Evolutionary conservation across 2,888 invertebrate genomes (phyloP).

Genomic region (Ophioninae sp.): DNA sequence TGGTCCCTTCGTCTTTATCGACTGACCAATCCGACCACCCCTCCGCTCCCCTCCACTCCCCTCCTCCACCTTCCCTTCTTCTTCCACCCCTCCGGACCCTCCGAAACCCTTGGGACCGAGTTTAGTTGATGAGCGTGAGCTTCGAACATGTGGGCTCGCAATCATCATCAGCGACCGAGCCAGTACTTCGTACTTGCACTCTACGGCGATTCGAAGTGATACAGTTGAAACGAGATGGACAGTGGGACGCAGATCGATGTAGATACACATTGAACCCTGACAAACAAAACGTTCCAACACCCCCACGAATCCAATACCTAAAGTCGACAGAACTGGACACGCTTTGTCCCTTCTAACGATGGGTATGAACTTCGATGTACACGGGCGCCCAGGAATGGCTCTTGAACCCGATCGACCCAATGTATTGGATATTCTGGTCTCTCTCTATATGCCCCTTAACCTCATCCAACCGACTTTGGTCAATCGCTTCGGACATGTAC

Average conservation of each 20-base stretch:
- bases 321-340: not conserved
- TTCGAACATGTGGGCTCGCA: conserved; percentile 76
- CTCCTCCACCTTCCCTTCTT: not conserved
- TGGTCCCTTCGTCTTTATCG: conserved; percentile 44
- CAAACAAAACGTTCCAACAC: conserved; percentile 15
- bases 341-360: not conserved
- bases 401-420: conserved; percentile 17
- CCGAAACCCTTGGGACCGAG: conserved; percentile 58
- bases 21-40: no score
- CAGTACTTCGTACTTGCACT: not conserved
- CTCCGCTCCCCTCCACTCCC: not conserved
- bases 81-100: not conserved
- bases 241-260: conserved; percentile 5
- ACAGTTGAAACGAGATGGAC: conserved; percentile 40
- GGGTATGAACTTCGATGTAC: not conserved
- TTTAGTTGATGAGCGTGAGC: conserved; percentile 70
- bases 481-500: conserved; percentile 41
- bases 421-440: conserved; percentile 6
- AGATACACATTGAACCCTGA: conserved; percentile 5
- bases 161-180: conserved; percentile 71
- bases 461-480: conserved; percentile 32
- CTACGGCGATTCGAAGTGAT: conserved; percentile 33
- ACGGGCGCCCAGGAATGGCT: not conserved
- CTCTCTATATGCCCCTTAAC: conserved; percentile 31
- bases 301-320: not conserved